Evolutionary conservation across 2,797 vertebrate species (phyloP), one percentile per base, ranked within the genome.

Genomic region (Trematomus bernacchii): DNA sequence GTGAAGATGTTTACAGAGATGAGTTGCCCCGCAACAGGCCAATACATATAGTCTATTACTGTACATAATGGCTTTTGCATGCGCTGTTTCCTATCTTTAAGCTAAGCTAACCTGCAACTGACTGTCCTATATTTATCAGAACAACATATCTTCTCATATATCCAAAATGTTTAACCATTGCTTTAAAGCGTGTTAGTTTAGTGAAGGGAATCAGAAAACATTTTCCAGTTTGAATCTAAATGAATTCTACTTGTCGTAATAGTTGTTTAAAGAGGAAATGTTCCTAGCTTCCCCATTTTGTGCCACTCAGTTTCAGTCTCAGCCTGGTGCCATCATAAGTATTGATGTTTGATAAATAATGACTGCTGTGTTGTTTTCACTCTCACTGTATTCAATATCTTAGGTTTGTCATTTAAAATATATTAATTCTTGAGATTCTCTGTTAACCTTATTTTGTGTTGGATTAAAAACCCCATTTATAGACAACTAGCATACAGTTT

Each of bases 401-500:
- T 37, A 37, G 33, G 33, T 37, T 37, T 37, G 6, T 9, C 7
- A 37, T 37, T 33, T 40, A 51, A 15, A 15, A 21, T 51, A 6
- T 19, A 40, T 42, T 13, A 1, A 21, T 62, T 57, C 1, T 37
- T 14, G 23, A 60, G 11, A 18, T 0, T 19, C 6, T 70, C 16
- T 18, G 2, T 4, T 59, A 67, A 18, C 40, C n/a, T 54, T 71
- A 4, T 55, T 43, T 60, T 23, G 7, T 42, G 30, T 7, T 33
- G 13, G 47, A 58, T 59, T 30, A 65, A 5, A 66, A 65, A 63
- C n/a, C 15, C 47, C 10, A 16, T 76, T 82, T 40, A 73, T 63
- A 73, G 53, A 77, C 77, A 74, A 54, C 66, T 44, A 14, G 64
- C 62, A 44, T 82, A 53, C 63, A 71, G 55, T 63, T 76, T 83